Evolutionary conservation across 1,140 invertebrate species (phyloP).

Genomic region (Metopolophium dirhodum): DNA sequence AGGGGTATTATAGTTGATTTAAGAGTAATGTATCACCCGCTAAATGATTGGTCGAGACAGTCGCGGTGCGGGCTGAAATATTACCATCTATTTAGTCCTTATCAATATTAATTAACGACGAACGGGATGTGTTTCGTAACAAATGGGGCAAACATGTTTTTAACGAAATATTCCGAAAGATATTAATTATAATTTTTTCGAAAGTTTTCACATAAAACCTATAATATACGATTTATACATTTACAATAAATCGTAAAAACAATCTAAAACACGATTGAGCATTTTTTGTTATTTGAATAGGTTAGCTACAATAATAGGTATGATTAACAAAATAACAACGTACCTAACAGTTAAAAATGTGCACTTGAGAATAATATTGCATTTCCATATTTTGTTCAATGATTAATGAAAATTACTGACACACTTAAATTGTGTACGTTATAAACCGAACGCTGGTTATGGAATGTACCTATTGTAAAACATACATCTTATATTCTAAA

Average conservation of each 20-base stretch:
- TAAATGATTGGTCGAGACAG: conserved; percentile 33
- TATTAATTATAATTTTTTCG: not conserved
- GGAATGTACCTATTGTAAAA: not conserved
- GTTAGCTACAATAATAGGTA: not conserved
- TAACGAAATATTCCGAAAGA: not conserved
- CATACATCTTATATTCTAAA: not conserved
- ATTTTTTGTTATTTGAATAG: not conserved
- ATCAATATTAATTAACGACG: conserved; percentile 38
- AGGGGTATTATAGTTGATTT: not conserved
- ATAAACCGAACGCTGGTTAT: too few species aligned
- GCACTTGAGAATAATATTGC: not conserved
- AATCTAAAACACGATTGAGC: not conserved
- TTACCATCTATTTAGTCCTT: conserved; percentile 24
- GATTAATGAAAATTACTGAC: not conserved
- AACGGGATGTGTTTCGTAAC: not conserved
- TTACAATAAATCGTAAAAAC: not conserved
- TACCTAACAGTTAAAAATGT: not conserved
- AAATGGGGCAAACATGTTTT: not conserved
- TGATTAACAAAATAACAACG: not conserved
- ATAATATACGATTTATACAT: not conserved
- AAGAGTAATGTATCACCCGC: conserved; percentile 12
- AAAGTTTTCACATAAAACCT: not conserved
- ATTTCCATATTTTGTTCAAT: not conserved
- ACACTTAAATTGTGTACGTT: not conserved
- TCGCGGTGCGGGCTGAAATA: conserved; percentile 23